A percentile compares a stretch with the other conserved stretches of the same genome.
Evolutionary conservation across 2,797 vertebrate species (phyloP).

Genomic region (Toxotes lorentzi): DNA sequence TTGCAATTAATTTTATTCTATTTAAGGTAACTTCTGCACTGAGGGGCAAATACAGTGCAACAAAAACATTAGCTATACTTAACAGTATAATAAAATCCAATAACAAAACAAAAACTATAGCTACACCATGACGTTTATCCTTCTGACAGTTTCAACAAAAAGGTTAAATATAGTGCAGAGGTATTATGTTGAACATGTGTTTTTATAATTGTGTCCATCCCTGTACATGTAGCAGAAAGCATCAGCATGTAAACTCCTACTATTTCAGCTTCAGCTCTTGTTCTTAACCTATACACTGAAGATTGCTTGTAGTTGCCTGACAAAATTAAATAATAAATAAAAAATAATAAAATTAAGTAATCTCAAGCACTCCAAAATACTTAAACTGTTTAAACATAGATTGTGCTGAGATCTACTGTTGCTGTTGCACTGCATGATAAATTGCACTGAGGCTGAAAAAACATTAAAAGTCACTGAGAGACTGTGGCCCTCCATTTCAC

Average conservation of each 20-base stretch:
- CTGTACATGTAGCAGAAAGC: not conserved
- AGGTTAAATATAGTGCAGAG: not conserved
- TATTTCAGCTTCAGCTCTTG: not conserved
- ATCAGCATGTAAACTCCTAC: not conserved
- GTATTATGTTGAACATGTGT: not conserved
- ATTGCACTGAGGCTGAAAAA: conserved; percentile 30
- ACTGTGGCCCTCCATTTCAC: conserved; percentile 59
- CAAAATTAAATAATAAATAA: conserved; percentile 35
- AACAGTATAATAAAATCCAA: not conserved
- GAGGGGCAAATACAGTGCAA: not conserved
- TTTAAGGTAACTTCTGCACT: not conserved
- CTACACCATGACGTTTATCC: not conserved
- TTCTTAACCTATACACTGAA: not conserved
- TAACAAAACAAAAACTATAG: not conserved
- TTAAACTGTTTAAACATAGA: conserved; percentile 35
- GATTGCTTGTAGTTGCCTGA: not conserved
- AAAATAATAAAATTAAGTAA: no score
- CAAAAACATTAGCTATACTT: not conserved
- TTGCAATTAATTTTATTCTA: not conserved
- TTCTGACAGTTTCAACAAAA: not conserved
- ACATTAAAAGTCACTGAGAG: conserved; percentile 41
- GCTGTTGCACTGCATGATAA: conserved; percentile 38
- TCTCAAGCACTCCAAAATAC: conserved; percentile 11
- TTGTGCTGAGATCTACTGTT: conserved; percentile 7
- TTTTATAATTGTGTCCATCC: conserved; percentile 13